Conservation (phyloP, 2,797 vertebrate genomes). For the Gymnopithys bicolor region DNA sequence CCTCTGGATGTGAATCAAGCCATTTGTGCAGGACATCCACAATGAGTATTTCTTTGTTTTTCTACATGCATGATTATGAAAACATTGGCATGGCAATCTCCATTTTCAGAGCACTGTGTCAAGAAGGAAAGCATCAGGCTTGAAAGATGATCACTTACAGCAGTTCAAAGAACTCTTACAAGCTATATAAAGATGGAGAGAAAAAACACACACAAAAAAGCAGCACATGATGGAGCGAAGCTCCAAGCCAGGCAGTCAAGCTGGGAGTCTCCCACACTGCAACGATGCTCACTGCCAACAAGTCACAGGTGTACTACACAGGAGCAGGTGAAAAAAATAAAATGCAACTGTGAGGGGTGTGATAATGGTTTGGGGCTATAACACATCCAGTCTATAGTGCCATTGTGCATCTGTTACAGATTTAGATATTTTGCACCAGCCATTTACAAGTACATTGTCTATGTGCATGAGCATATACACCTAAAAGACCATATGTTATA, state of each 20-base stretch:
- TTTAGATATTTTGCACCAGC: background rate
- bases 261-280: conserved; percentile 64
- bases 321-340: conserved; percentile 80
- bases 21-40: conserved; percentile 34
- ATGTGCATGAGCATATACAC: background rate
- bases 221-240: background rate
- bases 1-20: conserved; percentile 50
- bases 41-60: conserved; percentile 51
- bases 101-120: conserved; percentile 33
- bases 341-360: conserved; percentile 48
- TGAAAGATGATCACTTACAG: conserved; percentile 65
- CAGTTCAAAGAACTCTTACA: conserved; percentile 53
- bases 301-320: conserved; percentile 78
- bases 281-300: conserved; percentile 65
- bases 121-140: conserved; percentile 65
- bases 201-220: background rate
- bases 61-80: conserved; percentile 1
- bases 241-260: conserved; percentile 67
- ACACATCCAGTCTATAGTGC: conserved; percentile 46
- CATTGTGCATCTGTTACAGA: conserved; percentile 7
- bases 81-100: conserved; percentile 17
- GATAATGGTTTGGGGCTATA: conserved; percentile 52
- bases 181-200: conserved; percentile 1
- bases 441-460: background rate
- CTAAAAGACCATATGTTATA: background rate